Base-by-base conservation (phyloP, 2,888 invertebrate genomes). In the Leptodirus hochenwartii region DNA sequence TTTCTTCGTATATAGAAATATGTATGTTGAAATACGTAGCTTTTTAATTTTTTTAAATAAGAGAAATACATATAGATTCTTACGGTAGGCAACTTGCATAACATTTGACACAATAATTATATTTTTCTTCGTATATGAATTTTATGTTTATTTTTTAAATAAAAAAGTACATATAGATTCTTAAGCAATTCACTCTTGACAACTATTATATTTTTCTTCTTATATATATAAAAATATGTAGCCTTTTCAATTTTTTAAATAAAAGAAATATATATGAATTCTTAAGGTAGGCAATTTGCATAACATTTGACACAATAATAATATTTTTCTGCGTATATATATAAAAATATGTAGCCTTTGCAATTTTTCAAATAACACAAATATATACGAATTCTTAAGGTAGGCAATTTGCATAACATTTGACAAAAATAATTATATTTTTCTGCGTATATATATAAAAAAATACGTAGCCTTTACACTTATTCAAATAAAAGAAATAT, bases 171-270 rank as follows among this genome's bases (percentile, higher is more conserved):
- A n/a, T n/a, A n/a, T n/a, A n/a, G n/a, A n/a, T n/a, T n/a, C n/a
- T n/a, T n/a, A n/a, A n/a, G n/a, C n/a, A n/a, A n/a, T n/a, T n/a
- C n/a, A n/a, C n/a, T n/a, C n/a, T n/a, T n/a, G n/a, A n/a, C n/a
- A n/a, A n/a, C n/a, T n/a, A n/a, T n/a, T 6, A 8, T 8, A 20
- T 20, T 20, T 20, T 8, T 20, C 6, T 20, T 8, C n/a, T 8
- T 20, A 20, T 20, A 20, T 20, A 20, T 20, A 20, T 20, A 20
- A 8, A 20, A 6, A 20, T 20, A 20, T 22, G 17, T 20, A 8
- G 8, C 8, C 8, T 20, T 20, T 20, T 20, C 9, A 20, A 8
- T 20, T 20, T 20, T 20, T 20, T 8, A 20, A 20, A 20, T 9
- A 20, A 20, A 20, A 20, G 8, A 20, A 20, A 9, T 20, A 20